Evolutionary conservation across 2,113 vertebrate genomes (phyloP).

Genomic region (Ornithorhynchus anatinus): DNA sequence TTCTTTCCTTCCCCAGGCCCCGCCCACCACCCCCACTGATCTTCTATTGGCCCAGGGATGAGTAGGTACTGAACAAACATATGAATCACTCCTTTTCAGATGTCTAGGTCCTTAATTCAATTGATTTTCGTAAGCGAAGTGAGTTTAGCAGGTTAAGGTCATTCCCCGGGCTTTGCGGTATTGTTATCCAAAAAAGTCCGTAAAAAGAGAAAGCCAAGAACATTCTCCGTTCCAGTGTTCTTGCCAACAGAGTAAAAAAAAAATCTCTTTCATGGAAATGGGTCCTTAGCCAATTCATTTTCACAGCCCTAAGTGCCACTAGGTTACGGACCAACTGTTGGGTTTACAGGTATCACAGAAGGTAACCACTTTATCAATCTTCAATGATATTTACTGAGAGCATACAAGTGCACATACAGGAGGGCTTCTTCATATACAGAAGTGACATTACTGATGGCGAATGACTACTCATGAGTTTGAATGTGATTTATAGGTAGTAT

Average conservation of each 20-base stretch:
- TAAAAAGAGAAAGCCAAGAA: constrained; percentile 16
- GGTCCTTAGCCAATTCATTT: neutral
- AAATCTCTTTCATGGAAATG: neutral
- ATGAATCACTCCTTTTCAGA: neutral
- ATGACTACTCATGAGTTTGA: no score
- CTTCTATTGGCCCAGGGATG: neutral
- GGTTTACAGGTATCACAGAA: neutral
- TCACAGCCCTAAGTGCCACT: neutral
- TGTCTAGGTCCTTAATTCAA: constrained; percentile 4
- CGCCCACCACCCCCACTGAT: no score
- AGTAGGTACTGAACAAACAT: constrained; percentile 8
- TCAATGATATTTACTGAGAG: no score
- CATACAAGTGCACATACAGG: no score
- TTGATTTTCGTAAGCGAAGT: constrained; percentile 32
- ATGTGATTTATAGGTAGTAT: no score
- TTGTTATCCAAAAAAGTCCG: constrained; percentile 19
- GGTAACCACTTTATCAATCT: constrained; percentile 1
- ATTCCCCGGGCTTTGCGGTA: constrained; percentile 14
- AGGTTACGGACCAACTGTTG: neutral
- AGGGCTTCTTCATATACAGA: no score
- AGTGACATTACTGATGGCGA: no score
- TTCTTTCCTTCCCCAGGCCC: no score
- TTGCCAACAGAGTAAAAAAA: constrained; percentile 32
- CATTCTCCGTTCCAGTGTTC: constrained; percentile 33
- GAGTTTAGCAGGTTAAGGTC: constrained; percentile 43